Conservation (phyloP, 2,113 vertebrate species). For the Panthera tigris region DNA sequence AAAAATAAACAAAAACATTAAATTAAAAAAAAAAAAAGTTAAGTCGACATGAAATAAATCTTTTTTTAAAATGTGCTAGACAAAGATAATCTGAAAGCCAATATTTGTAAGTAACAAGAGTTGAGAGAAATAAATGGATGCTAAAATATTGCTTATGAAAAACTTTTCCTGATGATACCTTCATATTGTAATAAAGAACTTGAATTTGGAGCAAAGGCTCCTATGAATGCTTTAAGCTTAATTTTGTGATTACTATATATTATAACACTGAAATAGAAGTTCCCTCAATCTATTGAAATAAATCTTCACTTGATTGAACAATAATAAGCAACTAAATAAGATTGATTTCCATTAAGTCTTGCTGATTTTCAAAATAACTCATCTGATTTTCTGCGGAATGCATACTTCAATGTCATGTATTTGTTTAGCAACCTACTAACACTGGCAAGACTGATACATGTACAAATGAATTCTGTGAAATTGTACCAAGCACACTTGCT, state of each 20-base stretch:
- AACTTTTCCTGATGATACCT: background rate
- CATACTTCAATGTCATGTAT: background rate
- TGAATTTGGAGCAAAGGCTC: background rate
- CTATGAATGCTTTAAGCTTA: background rate
- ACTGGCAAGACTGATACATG: background rate
- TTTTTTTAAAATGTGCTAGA: background rate
- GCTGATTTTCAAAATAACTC: constrained; percentile 1
- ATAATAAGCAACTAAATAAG: background rate
- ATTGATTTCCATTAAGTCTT: background rate
- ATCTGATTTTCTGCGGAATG: constrained; percentile 7
- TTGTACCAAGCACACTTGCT: background rate
- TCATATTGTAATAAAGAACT: background rate
- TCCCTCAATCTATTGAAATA: background rate
- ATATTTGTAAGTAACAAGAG: background rate
- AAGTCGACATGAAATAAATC: background rate
- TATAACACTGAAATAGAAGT: background rate
- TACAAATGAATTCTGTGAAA: background rate
- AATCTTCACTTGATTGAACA: background rate
- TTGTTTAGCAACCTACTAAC: background rate
- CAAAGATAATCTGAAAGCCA: background rate
- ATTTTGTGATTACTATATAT: background rate
- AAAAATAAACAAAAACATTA: no score
- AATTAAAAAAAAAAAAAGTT: background rate
- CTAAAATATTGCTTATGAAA: background rate
- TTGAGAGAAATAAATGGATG: background rate